Conservation (phyloP, 2,888 invertebrate species). For the Drosophila borborema region DNA sequence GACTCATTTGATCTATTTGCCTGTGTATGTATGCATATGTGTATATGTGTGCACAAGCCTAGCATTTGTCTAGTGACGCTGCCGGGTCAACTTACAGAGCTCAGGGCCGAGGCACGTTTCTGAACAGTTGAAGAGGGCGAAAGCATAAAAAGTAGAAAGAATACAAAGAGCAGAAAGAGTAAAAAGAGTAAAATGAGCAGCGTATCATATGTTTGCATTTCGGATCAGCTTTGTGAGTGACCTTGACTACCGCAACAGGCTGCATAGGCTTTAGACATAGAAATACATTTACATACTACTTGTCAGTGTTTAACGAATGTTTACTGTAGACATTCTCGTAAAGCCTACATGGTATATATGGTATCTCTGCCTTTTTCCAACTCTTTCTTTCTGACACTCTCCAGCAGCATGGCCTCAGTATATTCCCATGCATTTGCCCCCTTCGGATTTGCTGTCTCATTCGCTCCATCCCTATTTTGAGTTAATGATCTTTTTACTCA, state of each 20-base stretch:
- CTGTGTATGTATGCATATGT: background rate
- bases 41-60: slow-evolving; percentile 4
- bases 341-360: background rate
- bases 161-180: background rate
- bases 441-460: no score
- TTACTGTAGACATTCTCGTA: background rate
- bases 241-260: slow-evolving; percentile 34
- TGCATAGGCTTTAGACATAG: background rate
- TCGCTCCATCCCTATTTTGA: no score
- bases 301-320: background rate
- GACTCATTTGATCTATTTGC: slow-evolving; percentile 5
- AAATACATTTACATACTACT: background rate
- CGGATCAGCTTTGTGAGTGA: slow-evolving; percentile 35
- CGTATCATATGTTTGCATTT: slow-evolving; percentile 23
- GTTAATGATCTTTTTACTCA: no score
- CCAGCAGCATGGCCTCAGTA: no score
- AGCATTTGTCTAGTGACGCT: slow-evolving; percentile 44
- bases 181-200: slow-evolving; percentile 1
- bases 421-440: no score
- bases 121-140: background rate
- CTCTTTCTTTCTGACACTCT: no score
- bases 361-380: background rate
- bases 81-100: slow-evolving; percentile 6
- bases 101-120: slow-evolving; percentile 11
- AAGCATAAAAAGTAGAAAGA: background rate